These are phyloP conservation scores for Malachius bipustulatus DNA, from an alignment of 2,888 invertebrate genomes.

Conservation along the genomic window DNA sequence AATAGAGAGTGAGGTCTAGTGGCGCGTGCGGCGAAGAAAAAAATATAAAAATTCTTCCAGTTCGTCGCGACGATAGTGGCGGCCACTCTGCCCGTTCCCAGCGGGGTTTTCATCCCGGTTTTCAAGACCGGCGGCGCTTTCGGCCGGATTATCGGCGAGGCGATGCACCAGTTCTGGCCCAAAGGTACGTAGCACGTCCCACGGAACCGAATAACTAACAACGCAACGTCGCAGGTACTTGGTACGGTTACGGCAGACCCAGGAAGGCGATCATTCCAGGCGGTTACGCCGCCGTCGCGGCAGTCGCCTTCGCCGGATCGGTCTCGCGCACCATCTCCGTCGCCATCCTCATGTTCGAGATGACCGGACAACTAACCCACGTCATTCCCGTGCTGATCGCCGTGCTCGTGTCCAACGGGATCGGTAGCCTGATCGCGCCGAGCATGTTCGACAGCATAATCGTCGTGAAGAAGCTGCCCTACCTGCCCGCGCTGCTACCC, in stretches of 20 bases:
- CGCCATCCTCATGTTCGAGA: constrained; percentile 87
- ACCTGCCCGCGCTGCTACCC: constrained; percentile 83
- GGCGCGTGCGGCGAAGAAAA: too few species aligned
- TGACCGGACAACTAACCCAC: constrained; percentile 95
- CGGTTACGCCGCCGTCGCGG: constrained; percentile 92
- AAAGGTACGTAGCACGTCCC: too few species aligned
- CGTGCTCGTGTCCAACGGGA: constrained; percentile 86
- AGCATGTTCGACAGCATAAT: constrained; percentile 97
- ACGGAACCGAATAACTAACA: too few species aligned
- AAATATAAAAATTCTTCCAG: constrained; percentile 42
- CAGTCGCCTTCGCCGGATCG: constrained; percentile 86
- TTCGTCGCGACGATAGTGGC: constrained; percentile 79
- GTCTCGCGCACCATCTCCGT: constrained; percentile 96
- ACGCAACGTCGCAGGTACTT: constrained; percentile 52
- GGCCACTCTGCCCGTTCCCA: constrained; percentile 92
- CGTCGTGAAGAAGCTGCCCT: constrained; percentile 88
- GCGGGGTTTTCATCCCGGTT: constrained; percentile 93
- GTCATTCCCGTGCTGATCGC: constrained; percentile 90
- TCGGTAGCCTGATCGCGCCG: constrained; percentile 80
- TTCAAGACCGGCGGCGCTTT: constrained; percentile 93
- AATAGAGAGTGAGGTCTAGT: too few species aligned
- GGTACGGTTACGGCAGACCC: constrained; percentile 74
- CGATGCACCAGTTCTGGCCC: constrained; percentile 90
- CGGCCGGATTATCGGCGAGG: constrained; percentile 84
- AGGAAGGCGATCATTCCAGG: constrained; percentile 79